Base-by-base conservation (phyloP, 2,113 vertebrate species). In the Typhlomys cinereus region DNA sequence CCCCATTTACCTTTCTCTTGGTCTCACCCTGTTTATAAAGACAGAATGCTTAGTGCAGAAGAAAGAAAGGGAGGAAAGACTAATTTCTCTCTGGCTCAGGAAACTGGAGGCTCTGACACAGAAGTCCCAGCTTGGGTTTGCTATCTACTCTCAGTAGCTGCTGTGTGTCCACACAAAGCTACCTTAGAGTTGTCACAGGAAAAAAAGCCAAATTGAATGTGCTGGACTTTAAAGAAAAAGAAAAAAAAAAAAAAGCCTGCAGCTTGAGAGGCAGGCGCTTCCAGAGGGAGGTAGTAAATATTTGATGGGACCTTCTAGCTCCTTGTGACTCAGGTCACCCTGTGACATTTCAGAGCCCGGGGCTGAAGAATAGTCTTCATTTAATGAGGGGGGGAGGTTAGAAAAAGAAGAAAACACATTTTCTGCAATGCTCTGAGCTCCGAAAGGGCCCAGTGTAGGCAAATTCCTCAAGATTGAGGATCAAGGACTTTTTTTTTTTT, bases 251-350 rank as follows among this genome's bases (percentile, higher is more conserved):
- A 13, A 14, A 8, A 52, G 17, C 34, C 48, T 18, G 15, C 54
- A 41, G 75, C 59, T 90, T 69, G 5, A 36, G 59, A 73, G 46
- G 62, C 70, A 48, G 17, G 89, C n/a, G 90, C 89, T 91, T 93
- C 92, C 89, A 89, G 73, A 91, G 48, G 76, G 78, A 96, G 93
- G 86, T 85, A 67, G 83, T 97, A 95, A 97, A 96, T 97, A 97
- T 97, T 97, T 97, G 92, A 97, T 97, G 91, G 96, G 84, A 69
- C 73, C 89, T 93, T 95, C 83, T 85, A 94, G 86, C 66, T 78
- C 86, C 67, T 94, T 48, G 27, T 91, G 95, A 96, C 94, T 97
- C 95, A 73, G 81, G 81, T 96, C 86, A 96, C 96, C 93, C 92
- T 67, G 71, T 93, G 96, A 95, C 95, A 96, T 97, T 96, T 96